Evolutionary conservation across 1,140 invertebrate genomes (phyloP), one percentile per base, ranked within the genome.

Genomic region (Macrobrachium nipponense): DNA sequence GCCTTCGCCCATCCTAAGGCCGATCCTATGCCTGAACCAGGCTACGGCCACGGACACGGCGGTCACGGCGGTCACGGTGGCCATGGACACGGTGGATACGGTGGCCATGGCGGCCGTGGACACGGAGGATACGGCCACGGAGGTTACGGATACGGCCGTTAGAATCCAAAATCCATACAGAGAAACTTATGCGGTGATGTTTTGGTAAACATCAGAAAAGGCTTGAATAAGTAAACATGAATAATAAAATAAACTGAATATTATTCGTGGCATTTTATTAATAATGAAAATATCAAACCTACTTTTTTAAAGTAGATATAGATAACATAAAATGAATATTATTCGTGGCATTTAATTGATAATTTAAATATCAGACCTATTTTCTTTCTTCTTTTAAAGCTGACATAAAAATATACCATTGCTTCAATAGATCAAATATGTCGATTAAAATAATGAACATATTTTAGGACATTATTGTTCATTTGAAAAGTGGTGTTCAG

Each of bases 21-120:
- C 78, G 66, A 62, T 43, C 60, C 78, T 61, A 66, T 80, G 78
- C 78, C 78, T 3, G 78, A 79, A 14, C 77, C 77, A n/a, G 77
- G 77, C 51, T 79, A 80, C 17, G 60, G 78, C 36, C 59, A 61
- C 36, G 76, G 43, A 62, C 23, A 61, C 27, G n/a, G 59, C 11
- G 78, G 78, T 8, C 43, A 66, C 51, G 78, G 78, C 18, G 60
- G 23, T 2, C 36, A 62, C 64, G 59, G 60, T 0, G 58, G 59
- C 23, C 7, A 18, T 44, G 78, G 78, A 6, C 60, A 60, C 44
- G 78, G 78, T 8, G 17, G 44, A 14, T 20, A 18, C 12, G 4
- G 23, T 2, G 27, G 51, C 51, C 36, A 62, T 80, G 59, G 60
- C 7, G 58, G 59, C 23, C 7, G 20, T 44, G 78, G 78, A 6